Conservation (phyloP, 2,113 vertebrate species). For the Myrmecobius fasciatus region DNA sequence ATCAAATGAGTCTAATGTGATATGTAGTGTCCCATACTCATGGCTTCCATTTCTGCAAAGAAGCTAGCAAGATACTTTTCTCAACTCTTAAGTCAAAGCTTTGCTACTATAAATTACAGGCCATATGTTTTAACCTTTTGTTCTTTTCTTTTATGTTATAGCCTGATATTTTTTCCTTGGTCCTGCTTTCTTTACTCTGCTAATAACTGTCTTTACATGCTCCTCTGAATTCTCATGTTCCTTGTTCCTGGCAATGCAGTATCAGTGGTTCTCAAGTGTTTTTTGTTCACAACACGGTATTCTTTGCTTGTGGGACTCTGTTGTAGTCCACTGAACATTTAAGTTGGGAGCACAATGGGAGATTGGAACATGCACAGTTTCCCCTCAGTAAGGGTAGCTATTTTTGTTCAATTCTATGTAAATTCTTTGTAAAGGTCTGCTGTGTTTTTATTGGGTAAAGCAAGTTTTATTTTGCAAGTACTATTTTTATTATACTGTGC, state of each 20-base stretch:
- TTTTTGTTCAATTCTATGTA: background rate
- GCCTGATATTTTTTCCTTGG: background rate
- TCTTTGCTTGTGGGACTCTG: background rate
- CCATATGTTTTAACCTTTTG: background rate
- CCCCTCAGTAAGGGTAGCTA: background rate
- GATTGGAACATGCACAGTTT: background rate
- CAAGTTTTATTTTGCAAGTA: background rate
- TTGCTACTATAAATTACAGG: background rate
- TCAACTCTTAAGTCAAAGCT: background rate
- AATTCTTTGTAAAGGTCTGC: background rate
- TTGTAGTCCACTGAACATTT: background rate
- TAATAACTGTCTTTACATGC: background rate
- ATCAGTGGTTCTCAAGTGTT: background rate
- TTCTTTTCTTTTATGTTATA: background rate
- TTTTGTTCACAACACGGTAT: background rate
- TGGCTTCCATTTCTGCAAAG: background rate
- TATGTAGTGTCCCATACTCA: background rate
- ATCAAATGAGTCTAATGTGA: background rate
- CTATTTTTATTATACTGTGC: background rate
- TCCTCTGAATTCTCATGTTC: background rate
- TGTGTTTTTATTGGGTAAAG: background rate
- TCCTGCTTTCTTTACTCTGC: background rate
- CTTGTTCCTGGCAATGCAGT: background rate
- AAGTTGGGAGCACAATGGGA: background rate
- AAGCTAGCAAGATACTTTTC: background rate